Percentiles rank a stretch among this genome's conserved stretches.
Conservation (phyloP, 2,888 invertebrate species). For the Rhorus exstirpatorius region DNA sequence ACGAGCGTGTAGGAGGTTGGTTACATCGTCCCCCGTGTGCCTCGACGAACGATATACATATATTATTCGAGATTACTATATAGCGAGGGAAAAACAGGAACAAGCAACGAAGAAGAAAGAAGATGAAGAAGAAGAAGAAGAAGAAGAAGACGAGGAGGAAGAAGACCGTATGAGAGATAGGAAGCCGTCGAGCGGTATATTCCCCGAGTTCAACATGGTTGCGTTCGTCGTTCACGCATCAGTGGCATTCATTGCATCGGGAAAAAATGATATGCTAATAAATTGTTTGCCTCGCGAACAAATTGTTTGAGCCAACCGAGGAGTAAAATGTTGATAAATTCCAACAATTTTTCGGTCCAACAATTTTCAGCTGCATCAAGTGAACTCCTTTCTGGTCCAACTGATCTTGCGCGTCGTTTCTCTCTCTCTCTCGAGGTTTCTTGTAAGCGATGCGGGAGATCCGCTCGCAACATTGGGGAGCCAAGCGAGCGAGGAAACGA, state of each 20-base stretch:
- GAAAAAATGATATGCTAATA: slow-evolving; percentile 14
- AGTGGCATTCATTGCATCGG: slow-evolving; percentile 1
- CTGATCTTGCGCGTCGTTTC: no score
- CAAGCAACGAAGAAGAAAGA: slow-evolving; percentile 9
- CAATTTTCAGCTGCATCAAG: no score
- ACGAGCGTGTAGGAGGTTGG: slow-evolving; percentile 65
- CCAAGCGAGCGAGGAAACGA: slow-evolving; percentile 51
- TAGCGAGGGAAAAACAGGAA: slow-evolving; percentile 49
- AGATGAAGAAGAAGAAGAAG: no score
- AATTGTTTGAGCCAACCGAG: neutral
- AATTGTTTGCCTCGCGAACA: neutral
- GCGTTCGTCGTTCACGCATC: neutral
- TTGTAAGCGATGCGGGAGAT: neutral
- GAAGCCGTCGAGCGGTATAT: slow-evolving; percentile 48
- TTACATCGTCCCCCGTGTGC: slow-evolving; percentile 60
- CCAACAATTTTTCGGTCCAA: no score
- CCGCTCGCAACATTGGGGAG: slow-evolving; percentile 17
- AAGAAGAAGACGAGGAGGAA: slow-evolving; percentile 31
- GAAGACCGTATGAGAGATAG: slow-evolving; percentile 49
- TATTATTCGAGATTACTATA: slow-evolving; percentile 61
- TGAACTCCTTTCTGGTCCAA: no score
- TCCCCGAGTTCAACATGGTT: slow-evolving; percentile 8
- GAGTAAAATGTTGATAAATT: neutral
- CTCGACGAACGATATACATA: slow-evolving; percentile 65
- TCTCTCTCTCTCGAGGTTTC: neutral